Conservation (phyloP, 2,888 invertebrate species). For the Gari tellinella region DNA sequence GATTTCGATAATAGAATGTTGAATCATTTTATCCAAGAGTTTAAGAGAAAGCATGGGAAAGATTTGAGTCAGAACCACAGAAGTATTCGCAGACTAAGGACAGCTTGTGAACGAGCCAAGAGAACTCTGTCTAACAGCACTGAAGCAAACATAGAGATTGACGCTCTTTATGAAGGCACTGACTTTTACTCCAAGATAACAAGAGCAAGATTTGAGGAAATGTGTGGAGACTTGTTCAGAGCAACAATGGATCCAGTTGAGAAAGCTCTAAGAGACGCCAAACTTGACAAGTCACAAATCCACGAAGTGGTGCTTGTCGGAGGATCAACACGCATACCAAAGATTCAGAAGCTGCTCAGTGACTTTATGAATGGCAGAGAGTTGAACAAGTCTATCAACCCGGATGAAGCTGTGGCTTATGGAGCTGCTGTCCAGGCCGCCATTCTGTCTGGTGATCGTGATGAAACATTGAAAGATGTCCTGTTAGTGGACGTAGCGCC, state of each 20-base stretch:
- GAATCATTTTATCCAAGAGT: slow-evolving; percentile 79
- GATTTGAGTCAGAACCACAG: slow-evolving; percentile 73
- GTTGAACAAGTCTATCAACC: no score
- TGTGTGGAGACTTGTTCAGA: slow-evolving; percentile 83
- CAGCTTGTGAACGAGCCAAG: no score
- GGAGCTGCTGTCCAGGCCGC: slow-evolving; percentile 83
- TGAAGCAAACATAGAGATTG: slow-evolving; percentile 79
- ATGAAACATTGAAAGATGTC: slow-evolving; percentile 91
- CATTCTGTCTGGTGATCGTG: slow-evolving; percentile 90
- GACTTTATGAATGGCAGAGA: slow-evolving; percentile 88
- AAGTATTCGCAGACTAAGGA: slow-evolving; percentile 75
- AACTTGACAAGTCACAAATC: slow-evolving; percentile 91
- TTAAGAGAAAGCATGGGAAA: slow-evolving; percentile 75
- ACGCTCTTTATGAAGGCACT: slow-evolving; percentile 77
- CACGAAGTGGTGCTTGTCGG: slow-evolving; percentile 90
- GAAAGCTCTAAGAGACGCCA: no score
- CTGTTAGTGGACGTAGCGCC: slow-evolving; percentile 89
- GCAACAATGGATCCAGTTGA: slow-evolving; percentile 90
- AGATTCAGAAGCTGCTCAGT: slow-evolving; percentile 97
- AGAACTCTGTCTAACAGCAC: no score
- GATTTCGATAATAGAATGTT: no score
- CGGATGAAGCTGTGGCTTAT: slow-evolving; percentile 98
- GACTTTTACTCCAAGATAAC: no score
- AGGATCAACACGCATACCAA: slow-evolving; percentile 98
- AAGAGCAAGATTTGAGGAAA: no score